phyloP scores from a whole-genome alignment of 2,797 vertebrate genomes.

The Anisognathus igniventris region DNA sequence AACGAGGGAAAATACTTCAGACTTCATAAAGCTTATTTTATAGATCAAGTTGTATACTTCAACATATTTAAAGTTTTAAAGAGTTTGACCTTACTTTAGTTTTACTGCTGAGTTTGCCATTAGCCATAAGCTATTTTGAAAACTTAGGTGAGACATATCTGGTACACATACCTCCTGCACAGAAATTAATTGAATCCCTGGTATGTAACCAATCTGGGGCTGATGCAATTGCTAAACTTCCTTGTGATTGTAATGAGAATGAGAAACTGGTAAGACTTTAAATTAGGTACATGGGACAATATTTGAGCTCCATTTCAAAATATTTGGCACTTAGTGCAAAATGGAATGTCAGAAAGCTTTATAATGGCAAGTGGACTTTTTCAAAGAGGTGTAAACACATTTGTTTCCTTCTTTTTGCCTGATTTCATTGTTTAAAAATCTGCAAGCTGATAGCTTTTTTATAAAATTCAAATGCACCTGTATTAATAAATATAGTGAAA shows the following conservation, averaged over 20 bases:
- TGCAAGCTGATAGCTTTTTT: background rate
- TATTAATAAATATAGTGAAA: background rate
- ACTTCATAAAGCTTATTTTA: conserved; percentile 47
- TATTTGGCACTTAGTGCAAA: background rate
- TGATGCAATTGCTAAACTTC: conserved; percentile 71
- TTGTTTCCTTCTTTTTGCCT: background rate
- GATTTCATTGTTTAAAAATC: conserved; percentile 5
- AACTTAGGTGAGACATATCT: conserved; percentile 45
- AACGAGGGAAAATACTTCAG: conserved; percentile 58
- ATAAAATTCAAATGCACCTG: background rate
- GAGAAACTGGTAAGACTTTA: background rate
- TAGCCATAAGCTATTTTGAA: conserved; percentile 56
- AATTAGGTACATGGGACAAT: background rate
- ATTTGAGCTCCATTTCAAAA: conserved; percentile 7
- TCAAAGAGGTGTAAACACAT: background rate
- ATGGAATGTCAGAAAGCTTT: background rate
- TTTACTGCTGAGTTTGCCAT: conserved; percentile 51
- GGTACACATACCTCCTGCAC: conserved; percentile 31
- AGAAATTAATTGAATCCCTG: conserved; percentile 80
- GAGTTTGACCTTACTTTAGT: conserved; percentile 57
- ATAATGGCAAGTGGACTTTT: background rate
- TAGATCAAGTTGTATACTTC: conserved; percentile 51
- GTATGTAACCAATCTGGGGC: conserved; percentile 46
- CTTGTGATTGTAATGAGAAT: conserved; percentile 71
- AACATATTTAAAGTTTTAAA: conserved; percentile 56